These are phyloP conservation scores for Agrotis puta DNA, from an alignment of 2,888 invertebrate genomes.

Conservation along the genomic window DNA sequence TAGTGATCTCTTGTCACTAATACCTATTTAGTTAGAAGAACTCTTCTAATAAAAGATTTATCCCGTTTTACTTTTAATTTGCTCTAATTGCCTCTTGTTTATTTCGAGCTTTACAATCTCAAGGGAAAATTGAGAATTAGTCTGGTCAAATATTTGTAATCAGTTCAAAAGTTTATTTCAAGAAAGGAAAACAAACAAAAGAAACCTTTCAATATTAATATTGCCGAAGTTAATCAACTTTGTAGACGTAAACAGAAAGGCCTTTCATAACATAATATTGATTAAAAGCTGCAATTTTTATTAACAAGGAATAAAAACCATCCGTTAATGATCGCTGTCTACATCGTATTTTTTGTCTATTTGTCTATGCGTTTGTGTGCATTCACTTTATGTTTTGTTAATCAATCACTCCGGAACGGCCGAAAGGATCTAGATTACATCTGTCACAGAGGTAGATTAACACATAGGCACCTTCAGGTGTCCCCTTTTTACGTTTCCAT, in stretches of 20 bases:
- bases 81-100: not conserved
- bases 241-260: slow-evolving; percentile 1
- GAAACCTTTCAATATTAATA: not conserved
- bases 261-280: not conserved
- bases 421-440: too few species aligned
- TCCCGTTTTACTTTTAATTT: not conserved
- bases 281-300: slow-evolving; percentile 5
- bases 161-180: not conserved
- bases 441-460: too few species aligned
- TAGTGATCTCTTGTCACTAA: slow-evolving; percentile 52
- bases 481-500: too few species aligned
- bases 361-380: too few species aligned
- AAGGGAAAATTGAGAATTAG: not conserved
- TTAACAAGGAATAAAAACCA: not conserved
- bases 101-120: not conserved
- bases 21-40: slow-evolving; percentile 4
- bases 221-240: not conserved
- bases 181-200: slow-evolving; percentile 16
- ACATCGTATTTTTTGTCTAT: too few species aligned
- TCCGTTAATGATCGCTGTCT: too few species aligned
- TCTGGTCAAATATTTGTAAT: slow-evolving; percentile 10
- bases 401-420: too few species aligned
- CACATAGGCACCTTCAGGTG: too few species aligned
- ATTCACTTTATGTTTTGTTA: too few species aligned
- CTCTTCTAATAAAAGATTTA: not conserved